Conservation (phyloP, 2,888 invertebrate genomes). For the Parthenolecanium corni region DNA sequence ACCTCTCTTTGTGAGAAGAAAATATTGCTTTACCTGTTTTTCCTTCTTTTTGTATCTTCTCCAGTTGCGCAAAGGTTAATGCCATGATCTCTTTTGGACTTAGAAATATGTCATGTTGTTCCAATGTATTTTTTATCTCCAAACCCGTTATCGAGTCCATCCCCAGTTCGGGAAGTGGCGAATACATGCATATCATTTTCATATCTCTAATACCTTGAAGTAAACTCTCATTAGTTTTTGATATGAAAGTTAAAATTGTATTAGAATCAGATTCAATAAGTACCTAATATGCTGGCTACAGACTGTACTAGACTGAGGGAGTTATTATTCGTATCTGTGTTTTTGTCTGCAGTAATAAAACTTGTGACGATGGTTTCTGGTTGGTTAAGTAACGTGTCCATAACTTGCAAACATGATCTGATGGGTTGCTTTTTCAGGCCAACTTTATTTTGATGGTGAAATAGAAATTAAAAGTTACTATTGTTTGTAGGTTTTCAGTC, state of each 20-base stretch:
- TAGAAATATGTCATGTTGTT: constrained; percentile 73
- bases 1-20: too few species aligned
- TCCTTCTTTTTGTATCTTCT: constrained; percentile 37
- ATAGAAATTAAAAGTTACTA: background rate
- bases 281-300: constrained; percentile 49
- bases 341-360: background rate
- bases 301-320: constrained; percentile 58
- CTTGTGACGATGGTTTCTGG: constrained; percentile 9
- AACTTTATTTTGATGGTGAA: background rate
- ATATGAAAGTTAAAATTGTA: background rate
- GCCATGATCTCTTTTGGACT: constrained; percentile 73
- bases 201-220: constrained; percentile 49
- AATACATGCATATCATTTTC: constrained; percentile 56
- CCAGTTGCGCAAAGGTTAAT: constrained; percentile 57
- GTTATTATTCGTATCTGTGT: constrained; percentile 33
- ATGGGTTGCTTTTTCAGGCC: constrained; percentile 43
- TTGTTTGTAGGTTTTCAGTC: background rate
- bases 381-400: constrained; percentile 17
- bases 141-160: constrained; percentile 96
- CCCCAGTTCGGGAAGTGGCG: constrained; percentile 75
- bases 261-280: too few species aligned
- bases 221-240: background rate
- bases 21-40: constrained; percentile 18
- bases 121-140: constrained; percentile 84
- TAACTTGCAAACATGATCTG: constrained; percentile 13